These are phyloP conservation scores for Anas acuta DNA, from an alignment of 2,797 vertebrate species.

Conservation along the genomic window DNA sequence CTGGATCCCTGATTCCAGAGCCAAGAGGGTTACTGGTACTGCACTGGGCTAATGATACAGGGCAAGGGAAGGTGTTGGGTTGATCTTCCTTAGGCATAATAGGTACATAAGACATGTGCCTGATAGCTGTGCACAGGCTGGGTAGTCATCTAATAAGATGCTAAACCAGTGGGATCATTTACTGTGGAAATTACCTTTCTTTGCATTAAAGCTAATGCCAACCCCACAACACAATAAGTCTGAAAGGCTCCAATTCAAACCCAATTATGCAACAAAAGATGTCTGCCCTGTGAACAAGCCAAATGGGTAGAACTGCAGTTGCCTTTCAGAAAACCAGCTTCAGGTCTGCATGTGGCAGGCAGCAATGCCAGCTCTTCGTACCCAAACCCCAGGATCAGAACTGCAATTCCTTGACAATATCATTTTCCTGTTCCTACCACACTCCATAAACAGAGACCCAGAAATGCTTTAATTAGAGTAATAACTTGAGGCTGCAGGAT, in stretches of 20 bases:
- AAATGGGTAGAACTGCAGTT: not conserved
- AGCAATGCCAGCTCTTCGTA: not conserved
- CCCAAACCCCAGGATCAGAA: not conserved
- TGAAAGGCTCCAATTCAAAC: not conserved
- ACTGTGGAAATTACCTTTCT: not conserved
- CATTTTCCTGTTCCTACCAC: not conserved
- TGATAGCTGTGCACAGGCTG: not conserved
- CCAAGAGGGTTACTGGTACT: not conserved
- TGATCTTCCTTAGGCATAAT: not conserved
- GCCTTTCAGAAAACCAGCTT: not conserved
- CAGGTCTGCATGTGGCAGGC: not conserved
- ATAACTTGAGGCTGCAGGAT: not conserved
- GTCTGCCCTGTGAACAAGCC: not conserved
- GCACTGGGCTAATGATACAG: not conserved
- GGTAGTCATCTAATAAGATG: not conserved
- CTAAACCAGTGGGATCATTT: not conserved
- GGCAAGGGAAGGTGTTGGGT: not conserved
- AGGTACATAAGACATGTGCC: not conserved
- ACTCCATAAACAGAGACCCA: not conserved
- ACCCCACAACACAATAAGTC: not conserved
- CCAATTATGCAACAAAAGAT: not conserved
- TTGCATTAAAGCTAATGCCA: not conserved
- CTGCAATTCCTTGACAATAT: not conserved
- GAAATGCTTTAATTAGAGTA: conserved; percentile 12
- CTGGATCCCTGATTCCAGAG: not conserved